Conservation (phyloP, 2,888 invertebrate species). For the Drosophila anomalata region DNA sequence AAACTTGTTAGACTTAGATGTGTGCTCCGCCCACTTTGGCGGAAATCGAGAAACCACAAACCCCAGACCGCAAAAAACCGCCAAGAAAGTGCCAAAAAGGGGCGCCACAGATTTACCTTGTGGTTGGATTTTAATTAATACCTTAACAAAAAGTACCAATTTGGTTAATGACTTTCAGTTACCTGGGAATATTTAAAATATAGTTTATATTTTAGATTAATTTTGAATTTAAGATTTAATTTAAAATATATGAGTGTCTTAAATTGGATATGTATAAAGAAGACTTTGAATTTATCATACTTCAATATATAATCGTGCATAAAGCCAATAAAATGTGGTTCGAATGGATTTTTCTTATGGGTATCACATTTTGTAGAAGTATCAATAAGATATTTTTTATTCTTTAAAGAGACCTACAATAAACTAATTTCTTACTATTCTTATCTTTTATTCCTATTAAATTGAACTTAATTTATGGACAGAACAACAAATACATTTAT, state of each 20-base stretch:
- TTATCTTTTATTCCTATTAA: too few relatives aligned
- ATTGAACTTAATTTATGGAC: background rate
- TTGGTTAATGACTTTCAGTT: constrained; percentile 6
- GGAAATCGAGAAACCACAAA: constrained; percentile 29
- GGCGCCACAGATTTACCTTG: constrained; percentile 42
- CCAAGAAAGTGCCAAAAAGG: constrained; percentile 65
- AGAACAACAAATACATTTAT: background rate
- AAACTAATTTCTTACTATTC: too few relatives aligned
- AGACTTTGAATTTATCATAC: too few relatives aligned
- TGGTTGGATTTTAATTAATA: constrained; percentile 35
- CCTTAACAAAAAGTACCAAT: constrained; percentile 35
- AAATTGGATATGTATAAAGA: too few relatives aligned
- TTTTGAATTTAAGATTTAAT: background rate
- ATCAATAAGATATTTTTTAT: too few relatives aligned
- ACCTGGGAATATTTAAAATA: constrained; percentile 3
- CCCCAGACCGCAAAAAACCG: constrained; percentile 25
- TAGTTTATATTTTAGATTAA: too few relatives aligned
- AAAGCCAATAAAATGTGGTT: too few relatives aligned
- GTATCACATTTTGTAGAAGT: too few relatives aligned
- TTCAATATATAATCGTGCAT: too few relatives aligned
- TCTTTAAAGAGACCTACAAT: too few relatives aligned
- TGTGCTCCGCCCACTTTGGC: constrained; percentile 62
- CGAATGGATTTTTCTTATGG: too few relatives aligned
- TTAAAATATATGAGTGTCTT: background rate
- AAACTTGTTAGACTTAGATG: constrained; percentile 27